A percentile compares a stretch with the other conserved stretches of the same genome.
Conservation (phyloP, 1,140 invertebrate genomes). For the Harlomillsia oculata region DNA sequence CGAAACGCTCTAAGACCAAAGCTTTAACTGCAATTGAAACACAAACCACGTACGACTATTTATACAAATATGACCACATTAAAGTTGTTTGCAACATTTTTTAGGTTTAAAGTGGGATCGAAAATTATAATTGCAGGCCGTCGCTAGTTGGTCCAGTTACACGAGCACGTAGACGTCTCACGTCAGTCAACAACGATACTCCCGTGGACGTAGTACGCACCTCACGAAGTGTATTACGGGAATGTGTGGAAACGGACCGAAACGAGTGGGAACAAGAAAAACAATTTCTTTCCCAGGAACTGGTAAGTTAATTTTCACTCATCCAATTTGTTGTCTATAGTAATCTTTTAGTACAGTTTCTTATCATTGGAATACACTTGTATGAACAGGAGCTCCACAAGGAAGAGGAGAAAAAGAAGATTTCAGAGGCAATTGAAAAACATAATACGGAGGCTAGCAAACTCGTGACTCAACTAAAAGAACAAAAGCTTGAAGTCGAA, state of each 20-base stretch:
- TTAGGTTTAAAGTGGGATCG: not conserved
- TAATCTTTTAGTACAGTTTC: too few relatives aligned
- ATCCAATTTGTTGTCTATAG: not conserved
- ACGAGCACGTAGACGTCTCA: not conserved
- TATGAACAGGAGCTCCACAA: too few relatives aligned
- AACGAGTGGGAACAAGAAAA: slow-evolving; percentile 6
- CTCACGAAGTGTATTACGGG: not conserved
- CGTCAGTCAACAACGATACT: not conserved
- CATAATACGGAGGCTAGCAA: not conserved
- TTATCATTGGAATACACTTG: too few relatives aligned
- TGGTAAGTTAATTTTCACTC: slow-evolving; percentile 1
- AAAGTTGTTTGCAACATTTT: not conserved
- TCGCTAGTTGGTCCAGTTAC: too few relatives aligned
- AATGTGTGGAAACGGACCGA: not conserved
- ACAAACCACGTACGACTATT: not conserved
- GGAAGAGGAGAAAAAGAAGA: not conserved
- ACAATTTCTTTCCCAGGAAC: not conserved
- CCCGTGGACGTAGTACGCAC: not conserved
- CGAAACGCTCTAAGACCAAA: not conserved
- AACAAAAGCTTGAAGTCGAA: not conserved
- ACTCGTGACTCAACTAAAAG: not conserved
- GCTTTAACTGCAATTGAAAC: not conserved
- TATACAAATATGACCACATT: not conserved
- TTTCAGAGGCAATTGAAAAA: not conserved
- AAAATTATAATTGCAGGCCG: not conserved